Percentiles rank a stretch among this genome's conserved stretches.
phyloP scores from a whole-genome alignment of 2,888 invertebrate genomes.

The Drosophila quinaria region DNA sequence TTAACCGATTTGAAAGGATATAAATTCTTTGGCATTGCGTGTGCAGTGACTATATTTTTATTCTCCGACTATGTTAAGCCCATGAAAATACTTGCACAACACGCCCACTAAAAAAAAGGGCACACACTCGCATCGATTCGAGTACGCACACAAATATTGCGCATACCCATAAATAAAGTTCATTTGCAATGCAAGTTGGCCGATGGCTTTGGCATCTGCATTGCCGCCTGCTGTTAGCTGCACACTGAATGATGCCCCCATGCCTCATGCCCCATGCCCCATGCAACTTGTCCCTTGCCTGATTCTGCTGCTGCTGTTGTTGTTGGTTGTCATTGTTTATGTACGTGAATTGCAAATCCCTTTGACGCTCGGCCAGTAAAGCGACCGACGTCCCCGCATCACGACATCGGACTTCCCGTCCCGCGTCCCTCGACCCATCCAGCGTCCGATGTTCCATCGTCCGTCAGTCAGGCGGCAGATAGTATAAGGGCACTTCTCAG shows the following conservation, averaged over 20 bases:
- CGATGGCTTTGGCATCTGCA: slow-evolving; percentile 54
- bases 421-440: not conserved
- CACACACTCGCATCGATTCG: not conserved
- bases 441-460: slow-evolving; percentile 3
- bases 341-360: slow-evolving; percentile 72
- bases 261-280: slow-evolving; percentile 9
- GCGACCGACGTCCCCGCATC: slow-evolving; percentile 10
- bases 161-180: slow-evolving; percentile 69
- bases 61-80: not conserved
- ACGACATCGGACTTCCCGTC: not conserved
- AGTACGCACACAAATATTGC: slow-evolving; percentile 25
- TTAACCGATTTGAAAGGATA: not conserved
- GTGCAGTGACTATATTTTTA: not conserved
- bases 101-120: not conserved
- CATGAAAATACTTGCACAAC: slow-evolving; percentile 7
- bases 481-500: slow-evolving; percentile 46
- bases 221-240: slow-evolving; percentile 38
- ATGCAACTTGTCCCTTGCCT: slow-evolving; percentile 21
- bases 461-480: slow-evolving; percentile 48
- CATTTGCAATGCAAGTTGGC: slow-evolving; percentile 66
- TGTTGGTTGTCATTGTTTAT: slow-evolving; percentile 68
- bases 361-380: slow-evolving; percentile 44
- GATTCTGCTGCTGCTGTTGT: slow-evolving; percentile 20
- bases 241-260: slow-evolving; percentile 24
- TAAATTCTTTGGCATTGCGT: not conserved